Base-by-base conservation (phyloP, 2,797 vertebrate genomes). In the Squalus acanthias region DNA sequence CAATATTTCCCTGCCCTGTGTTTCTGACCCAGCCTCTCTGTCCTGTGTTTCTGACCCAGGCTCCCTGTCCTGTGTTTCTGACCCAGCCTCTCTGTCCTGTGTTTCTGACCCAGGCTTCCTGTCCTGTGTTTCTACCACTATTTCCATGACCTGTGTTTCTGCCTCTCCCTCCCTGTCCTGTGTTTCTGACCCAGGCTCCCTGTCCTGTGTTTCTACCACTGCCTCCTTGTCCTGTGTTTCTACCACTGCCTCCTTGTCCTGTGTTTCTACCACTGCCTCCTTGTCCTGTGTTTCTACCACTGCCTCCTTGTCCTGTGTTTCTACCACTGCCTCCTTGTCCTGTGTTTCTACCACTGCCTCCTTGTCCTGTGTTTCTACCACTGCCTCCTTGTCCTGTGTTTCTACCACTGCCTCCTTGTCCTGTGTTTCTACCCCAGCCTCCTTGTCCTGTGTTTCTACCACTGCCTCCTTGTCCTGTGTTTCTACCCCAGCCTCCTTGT, bases 151-250 rank as follows among this genome's bases (percentile, higher is more conserved):
- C 67, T 96, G 24, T 91, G 53, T 72, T 26, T 91, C n/a, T 3
- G 76, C 15, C n/a, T 12, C n/a, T 15, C 2, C 1, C 3, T 17
- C 13, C 13, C 2, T n/a, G 76, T 39, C 76, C 76, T 17, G 76
- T n/a, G n/a, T 79, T 4, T 82, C 76, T 39, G 13, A 39, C 76
- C 20, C 22, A 0, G 3, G 3, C 26, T 72, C 15, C 70, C 13
- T 22, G 20, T 72, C 20, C 70, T 22, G 76, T 13, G 76, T 82
- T 82, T 82, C n/a, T 39, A n/a, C 0, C 76, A 15, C 33, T 39
- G 26, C 0, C n/a, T 60, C 60, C 97, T 96, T 85, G 96, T 96
- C 95, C 70, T 79, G 6, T 96, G 96, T 96, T 60, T 96, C 85
- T 24, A 29, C 0, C 15, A 2, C 85, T 33, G 8, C 13, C 0